phyloP scores from a whole-genome alignment of 2,113 vertebrate species.

The Sphaerodactylus townsendi region DNA sequence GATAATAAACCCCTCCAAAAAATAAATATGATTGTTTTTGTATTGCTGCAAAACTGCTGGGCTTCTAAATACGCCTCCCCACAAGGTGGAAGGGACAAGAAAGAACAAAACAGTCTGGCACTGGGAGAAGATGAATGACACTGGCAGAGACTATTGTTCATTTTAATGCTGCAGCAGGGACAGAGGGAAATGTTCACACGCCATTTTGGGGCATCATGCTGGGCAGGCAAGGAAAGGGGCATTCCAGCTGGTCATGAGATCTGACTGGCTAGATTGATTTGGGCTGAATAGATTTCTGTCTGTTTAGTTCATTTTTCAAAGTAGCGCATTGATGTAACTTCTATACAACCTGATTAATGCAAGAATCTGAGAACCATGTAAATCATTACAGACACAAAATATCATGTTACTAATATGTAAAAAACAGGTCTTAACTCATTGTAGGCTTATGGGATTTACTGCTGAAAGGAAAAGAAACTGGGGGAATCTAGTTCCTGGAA shows the following conservation, averaged over 20 bases:
- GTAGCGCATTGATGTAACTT: conserved; percentile 66
- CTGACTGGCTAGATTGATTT: conserved; percentile 76
- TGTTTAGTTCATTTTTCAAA: conserved; percentile 59
- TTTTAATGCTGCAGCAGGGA: conserved; percentile 75
- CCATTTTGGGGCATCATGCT: conserved; percentile 83
- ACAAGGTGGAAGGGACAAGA: conserved; percentile 70
- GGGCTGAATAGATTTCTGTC: conserved; percentile 64
- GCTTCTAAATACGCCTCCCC: conserved; percentile 54
- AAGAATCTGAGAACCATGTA: conserved; percentile 55
- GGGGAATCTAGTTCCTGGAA: rapidly evolving
- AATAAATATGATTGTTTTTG: conserved; percentile 66
- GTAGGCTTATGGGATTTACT: conserved; percentile 7
- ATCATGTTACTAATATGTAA: conserved; percentile 52
- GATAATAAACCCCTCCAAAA: not conserved
- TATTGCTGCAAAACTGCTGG: conserved; percentile 60
- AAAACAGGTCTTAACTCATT: conserved; percentile 63
- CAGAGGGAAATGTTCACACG: conserved; percentile 81
- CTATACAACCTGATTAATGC: conserved; percentile 61
- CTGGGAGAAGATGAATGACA: conserved; percentile 74
- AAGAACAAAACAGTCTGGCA: conserved; percentile 65
- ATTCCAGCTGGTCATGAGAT: conserved; percentile 79
- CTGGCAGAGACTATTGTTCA: conserved; percentile 83
- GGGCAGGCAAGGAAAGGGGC: conserved; percentile 78
- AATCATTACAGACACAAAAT: conserved; percentile 59
- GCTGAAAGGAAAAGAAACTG: conserved; percentile 8